phyloP scores from a whole-genome alignment of 2,888 invertebrate species.

The Megastigmus dorsalis region DNA sequence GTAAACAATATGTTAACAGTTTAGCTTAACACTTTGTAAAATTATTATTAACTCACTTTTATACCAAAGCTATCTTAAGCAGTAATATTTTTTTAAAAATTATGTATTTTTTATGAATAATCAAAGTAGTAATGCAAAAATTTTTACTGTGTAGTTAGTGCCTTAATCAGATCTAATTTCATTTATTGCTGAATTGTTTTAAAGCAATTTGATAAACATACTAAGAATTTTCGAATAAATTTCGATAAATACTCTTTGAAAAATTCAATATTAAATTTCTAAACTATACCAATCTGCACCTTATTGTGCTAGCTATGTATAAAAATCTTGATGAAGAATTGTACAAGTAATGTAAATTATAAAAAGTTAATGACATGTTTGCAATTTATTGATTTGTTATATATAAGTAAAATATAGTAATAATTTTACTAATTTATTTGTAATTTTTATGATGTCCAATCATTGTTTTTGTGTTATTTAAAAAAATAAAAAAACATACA shows the following conservation, averaged over 20 bases:
- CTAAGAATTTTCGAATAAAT: conserved; percentile 8
- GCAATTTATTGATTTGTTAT: conserved; percentile 15
- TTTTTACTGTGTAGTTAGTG: conserved; percentile 24
- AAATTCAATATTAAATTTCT: neutral
- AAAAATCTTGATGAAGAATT: neutral
- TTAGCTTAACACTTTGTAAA: neutral
- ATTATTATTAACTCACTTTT: neutral
- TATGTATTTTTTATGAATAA: neutral
- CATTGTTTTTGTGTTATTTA: conserved; percentile 3
- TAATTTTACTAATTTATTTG: conserved; percentile 20
- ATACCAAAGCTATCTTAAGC: conserved; percentile 26
- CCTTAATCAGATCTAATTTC: neutral
- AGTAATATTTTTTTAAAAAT: neutral
- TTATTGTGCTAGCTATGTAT: conserved; percentile 20
- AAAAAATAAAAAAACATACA: conserved; percentile 4
- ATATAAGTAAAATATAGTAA: neutral
- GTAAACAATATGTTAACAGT: neutral
- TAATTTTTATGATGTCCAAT: conserved; percentile 1
- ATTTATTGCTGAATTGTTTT: conserved; percentile 35
- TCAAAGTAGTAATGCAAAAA: conserved; percentile 16
- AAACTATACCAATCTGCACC: conserved; percentile 1
- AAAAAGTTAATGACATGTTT: neutral
- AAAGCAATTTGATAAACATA: conserved; percentile 10
- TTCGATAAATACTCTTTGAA: neutral
- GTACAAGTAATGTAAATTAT: conserved; percentile 6